phyloP scores from a whole-genome alignment of 2,113 vertebrate genomes.

The Megaceryle torquata region DNA sequence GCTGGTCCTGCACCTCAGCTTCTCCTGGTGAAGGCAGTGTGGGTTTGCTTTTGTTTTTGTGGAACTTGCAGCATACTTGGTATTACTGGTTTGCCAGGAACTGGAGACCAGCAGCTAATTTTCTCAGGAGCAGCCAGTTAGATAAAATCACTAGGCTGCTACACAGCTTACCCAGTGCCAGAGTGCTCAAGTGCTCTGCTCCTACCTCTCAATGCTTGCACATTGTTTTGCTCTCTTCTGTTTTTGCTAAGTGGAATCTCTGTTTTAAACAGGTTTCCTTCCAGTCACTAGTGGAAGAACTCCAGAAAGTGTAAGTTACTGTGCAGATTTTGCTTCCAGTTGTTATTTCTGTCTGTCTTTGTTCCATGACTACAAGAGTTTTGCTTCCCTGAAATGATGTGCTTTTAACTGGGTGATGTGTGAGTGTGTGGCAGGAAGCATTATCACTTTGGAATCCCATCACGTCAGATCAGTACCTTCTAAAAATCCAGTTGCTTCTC shows the following conservation, averaged over 20 bases:
- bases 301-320: conserved; percentile 87
- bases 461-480: not conserved
- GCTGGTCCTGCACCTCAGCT: not conserved
- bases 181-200: not conserved
- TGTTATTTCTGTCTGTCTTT: not conserved
- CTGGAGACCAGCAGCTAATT: not conserved
- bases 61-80: not conserved
- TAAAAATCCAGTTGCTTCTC: not conserved
- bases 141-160: not conserved
- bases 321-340: not conserved
- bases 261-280: conserved; percentile 79
- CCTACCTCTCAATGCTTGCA: not conserved
- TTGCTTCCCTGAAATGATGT: not conserved
- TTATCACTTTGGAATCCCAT: not conserved
- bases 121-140: not conserved
- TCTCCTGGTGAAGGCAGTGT: not conserved
- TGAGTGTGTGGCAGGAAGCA: not conserved
- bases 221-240: not conserved
- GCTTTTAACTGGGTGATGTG: not conserved
- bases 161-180: not conserved
- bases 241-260: not conserved
- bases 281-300: conserved; percentile 82
- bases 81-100: not conserved
- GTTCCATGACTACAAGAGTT: not conserved
- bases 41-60: not conserved